These are phyloP conservation scores for Lithobates sylvaticus DNA, from an alignment of 2,797 vertebrate species.

Conservation along the genomic window DNA sequence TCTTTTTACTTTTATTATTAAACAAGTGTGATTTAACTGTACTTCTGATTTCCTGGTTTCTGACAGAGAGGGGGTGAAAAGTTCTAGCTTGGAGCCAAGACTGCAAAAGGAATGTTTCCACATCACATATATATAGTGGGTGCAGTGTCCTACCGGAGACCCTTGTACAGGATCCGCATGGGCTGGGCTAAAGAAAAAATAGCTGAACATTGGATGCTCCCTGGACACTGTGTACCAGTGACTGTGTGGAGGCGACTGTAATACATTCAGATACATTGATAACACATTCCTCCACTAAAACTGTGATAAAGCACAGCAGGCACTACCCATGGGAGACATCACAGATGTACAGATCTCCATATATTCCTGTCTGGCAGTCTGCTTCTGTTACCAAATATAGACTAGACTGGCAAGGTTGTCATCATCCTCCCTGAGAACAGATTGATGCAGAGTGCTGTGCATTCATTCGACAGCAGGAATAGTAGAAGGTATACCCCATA, in stretches of 20 bases:
- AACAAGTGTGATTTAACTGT: too few species aligned
- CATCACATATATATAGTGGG: too few species aligned
- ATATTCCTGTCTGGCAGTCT: slow-evolving; percentile 44
- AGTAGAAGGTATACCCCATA: slow-evolving; percentile 5
- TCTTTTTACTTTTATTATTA: too few species aligned
- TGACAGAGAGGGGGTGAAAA: too few species aligned
- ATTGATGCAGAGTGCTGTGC: slow-evolving; percentile 16
- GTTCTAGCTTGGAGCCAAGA: too few species aligned
- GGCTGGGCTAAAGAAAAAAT: too few species aligned
- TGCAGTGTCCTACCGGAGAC: too few species aligned
- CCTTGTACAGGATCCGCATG: too few species aligned
- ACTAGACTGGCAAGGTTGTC: slow-evolving; percentile 8
- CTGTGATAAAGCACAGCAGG: background rate
- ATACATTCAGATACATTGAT: background rate
- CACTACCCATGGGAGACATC: background rate
- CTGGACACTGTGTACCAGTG: too few species aligned
- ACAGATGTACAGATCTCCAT: background rate
- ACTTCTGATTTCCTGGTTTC: too few species aligned
- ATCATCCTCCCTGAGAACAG: slow-evolving; percentile 31
- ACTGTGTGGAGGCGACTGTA: background rate
- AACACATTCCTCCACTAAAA: background rate
- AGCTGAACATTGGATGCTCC: too few species aligned
- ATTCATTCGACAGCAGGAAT: slow-evolving; percentile 7
- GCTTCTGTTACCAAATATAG: slow-evolving; percentile 30
- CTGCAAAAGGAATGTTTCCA: too few species aligned